These are phyloP conservation scores for Acleris cristana DNA, from an alignment of 2,888 invertebrate genomes.

Conservation along the genomic window DNA sequence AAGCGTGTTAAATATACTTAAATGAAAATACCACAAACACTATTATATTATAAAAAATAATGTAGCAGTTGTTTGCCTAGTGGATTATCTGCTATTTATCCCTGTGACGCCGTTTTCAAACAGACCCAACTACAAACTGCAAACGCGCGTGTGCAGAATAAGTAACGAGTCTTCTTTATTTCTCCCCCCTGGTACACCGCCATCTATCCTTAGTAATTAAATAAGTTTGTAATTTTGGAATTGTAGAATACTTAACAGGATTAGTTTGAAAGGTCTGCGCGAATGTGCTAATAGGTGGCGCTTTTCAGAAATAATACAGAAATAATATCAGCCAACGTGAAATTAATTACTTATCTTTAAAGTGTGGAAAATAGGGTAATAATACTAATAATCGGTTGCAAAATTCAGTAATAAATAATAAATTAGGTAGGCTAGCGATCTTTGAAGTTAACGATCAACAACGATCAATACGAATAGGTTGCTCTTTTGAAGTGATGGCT, in stretches of 20 bases:
- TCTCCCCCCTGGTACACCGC: slow-evolving; percentile 25
- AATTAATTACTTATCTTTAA: too few relatives aligned
- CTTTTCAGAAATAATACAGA: too few relatives aligned
- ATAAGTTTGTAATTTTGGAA: slow-evolving; percentile 8
- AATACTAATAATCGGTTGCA: too few relatives aligned
- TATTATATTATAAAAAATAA: background rate
- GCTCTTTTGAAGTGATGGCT: too few relatives aligned
- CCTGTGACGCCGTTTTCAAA: slow-evolving; percentile 14
- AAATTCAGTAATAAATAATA: too few relatives aligned
- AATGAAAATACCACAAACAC: background rate
- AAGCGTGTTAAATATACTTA: too few relatives aligned
- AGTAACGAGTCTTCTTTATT: slow-evolving; percentile 26
- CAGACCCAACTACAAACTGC: slow-evolving; percentile 41
- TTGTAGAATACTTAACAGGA: background rate
- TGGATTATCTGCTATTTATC: slow-evolving; percentile 7
- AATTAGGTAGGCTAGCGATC: background rate
- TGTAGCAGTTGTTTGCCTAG: background rate
- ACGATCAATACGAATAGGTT: too few relatives aligned
- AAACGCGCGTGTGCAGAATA: slow-evolving; percentile 42
- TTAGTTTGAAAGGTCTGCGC: too few relatives aligned
- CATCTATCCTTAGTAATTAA: slow-evolving; percentile 34
- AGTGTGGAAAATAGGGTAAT: too few relatives aligned
- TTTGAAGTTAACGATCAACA: too few relatives aligned
- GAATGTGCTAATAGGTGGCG: too few relatives aligned
- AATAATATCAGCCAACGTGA: too few relatives aligned